Evolutionary conservation across 2,113 vertebrate species (phyloP).

Genomic region (Proteles cristata): DNA sequence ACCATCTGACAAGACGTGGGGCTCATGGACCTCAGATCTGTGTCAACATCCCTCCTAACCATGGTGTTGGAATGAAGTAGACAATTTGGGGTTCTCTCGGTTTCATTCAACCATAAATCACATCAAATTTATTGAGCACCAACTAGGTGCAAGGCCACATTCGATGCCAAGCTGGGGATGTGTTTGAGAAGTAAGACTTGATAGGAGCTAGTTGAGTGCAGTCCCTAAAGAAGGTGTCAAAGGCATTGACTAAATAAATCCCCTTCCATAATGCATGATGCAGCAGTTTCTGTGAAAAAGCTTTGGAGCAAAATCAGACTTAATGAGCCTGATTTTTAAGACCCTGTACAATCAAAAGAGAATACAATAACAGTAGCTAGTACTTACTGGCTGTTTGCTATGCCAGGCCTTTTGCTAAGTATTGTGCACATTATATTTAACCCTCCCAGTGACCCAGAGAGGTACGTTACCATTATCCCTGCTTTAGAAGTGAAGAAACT

Average conservation of each 20-base stretch:
- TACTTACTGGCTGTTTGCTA: not conserved
- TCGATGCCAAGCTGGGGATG: not conserved
- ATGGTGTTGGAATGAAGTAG: rapidly evolving
- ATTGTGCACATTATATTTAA: not conserved
- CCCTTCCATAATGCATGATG: not conserved
- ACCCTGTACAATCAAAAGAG: not conserved
- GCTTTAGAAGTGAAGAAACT: not conserved
- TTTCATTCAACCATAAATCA: not conserved
- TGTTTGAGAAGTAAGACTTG: not conserved
- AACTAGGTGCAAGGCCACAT: not conserved
- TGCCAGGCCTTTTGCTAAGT: not conserved
- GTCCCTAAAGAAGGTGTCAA: not conserved
- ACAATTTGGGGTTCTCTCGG: not conserved
- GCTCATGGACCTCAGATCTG: not conserved
- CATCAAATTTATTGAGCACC: not conserved
- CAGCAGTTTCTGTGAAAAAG: not conserved
- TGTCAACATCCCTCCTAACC: not conserved
- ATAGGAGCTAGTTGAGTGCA: not conserved
- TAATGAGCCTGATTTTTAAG: not conserved
- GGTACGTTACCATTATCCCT: not conserved
- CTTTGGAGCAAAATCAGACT: not conserved
- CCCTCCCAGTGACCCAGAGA: not conserved
- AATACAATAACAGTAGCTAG: not conserved
- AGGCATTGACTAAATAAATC: not conserved
- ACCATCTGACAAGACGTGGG: not conserved